Evolutionary conservation across 1,140 invertebrate genomes (phyloP).

Genomic region (Drosophila ohnishii): DNA sequence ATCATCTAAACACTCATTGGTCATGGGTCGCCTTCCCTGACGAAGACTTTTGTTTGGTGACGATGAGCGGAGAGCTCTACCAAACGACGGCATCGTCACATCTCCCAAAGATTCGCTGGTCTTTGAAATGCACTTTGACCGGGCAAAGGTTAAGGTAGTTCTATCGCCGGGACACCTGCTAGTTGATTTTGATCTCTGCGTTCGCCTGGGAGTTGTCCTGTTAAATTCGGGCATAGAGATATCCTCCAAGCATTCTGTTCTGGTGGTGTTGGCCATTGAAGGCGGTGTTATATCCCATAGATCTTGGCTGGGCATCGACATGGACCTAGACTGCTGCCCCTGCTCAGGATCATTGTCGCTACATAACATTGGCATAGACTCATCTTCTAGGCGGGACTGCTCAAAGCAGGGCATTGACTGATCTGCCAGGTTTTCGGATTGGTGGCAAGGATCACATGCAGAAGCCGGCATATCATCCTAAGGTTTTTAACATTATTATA

Average conservation of each 20-base stretch:
- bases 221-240: constrained; percentile 25
- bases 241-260: constrained; percentile 25
- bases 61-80: background rate
- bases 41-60: background rate
- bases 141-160: background rate
- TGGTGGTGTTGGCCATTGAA: constrained; percentile 16
- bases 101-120: constrained; percentile 15
- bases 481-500: background rate
- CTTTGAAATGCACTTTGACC: background rate
- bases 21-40: background rate
- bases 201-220: background rate
- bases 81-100: constrained; percentile 14
- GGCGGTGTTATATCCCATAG: constrained; percentile 12
- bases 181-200: constrained; percentile 7
- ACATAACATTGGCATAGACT: constrained; percentile 1
- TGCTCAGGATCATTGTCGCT: constrained; percentile 1
- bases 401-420: constrained; percentile 15
- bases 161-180: background rate
- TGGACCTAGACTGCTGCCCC: background rate
- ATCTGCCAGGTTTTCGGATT: constrained; percentile 42
- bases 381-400: constrained; percentile 7
- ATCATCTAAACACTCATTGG: constrained; percentile 13
- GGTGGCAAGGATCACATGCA: too few species aligned
- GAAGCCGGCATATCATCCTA: background rate
- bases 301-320: constrained; percentile 7